Percentiles rank a stretch among this genome's conserved stretches.
Conservation (phyloP, 2,113 vertebrate species). For the Dromas ardeola region DNA sequence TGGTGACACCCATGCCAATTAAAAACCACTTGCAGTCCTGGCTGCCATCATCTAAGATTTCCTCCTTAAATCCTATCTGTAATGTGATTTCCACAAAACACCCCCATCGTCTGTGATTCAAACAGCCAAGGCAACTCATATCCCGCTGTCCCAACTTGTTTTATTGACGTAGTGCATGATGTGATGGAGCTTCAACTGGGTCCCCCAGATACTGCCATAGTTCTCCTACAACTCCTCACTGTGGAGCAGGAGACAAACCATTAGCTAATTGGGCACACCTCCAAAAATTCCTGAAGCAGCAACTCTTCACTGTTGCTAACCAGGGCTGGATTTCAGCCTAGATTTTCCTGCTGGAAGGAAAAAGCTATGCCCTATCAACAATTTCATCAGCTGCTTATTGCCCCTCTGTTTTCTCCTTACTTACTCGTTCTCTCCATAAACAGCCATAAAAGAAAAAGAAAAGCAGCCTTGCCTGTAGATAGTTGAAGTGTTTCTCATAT, state of each 20-base stretch:
- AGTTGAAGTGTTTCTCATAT: slow-evolving; percentile 79
- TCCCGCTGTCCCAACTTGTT: not conserved
- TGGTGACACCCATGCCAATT: not conserved
- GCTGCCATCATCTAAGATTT: not conserved
- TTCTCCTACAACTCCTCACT: not conserved
- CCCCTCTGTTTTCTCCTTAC: not conserved
- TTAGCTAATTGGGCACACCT: not conserved
- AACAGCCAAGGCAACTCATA: not conserved
- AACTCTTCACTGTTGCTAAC: slow-evolving; percentile 12
- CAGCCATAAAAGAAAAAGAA: not conserved
- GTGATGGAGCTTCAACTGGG: not conserved
- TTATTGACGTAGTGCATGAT: not conserved
- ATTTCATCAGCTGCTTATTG: not conserved
- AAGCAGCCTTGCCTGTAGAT: slow-evolving; percentile 75
- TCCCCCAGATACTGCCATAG: not conserved
- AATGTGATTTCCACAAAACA: not conserved
- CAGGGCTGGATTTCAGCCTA: slow-evolving; percentile 3
- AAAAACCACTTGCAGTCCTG: not conserved
- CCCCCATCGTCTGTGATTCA: not conserved
- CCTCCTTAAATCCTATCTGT: not conserved
- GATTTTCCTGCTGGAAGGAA: not conserved
- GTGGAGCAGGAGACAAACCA: not conserved
- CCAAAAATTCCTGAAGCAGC: slow-evolving; percentile 7
- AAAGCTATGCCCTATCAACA: not conserved
- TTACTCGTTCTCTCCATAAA: not conserved